phyloP scores from a whole-genome alignment of 2,888 invertebrate species.

The Neoitamus cyanurus region DNA sequence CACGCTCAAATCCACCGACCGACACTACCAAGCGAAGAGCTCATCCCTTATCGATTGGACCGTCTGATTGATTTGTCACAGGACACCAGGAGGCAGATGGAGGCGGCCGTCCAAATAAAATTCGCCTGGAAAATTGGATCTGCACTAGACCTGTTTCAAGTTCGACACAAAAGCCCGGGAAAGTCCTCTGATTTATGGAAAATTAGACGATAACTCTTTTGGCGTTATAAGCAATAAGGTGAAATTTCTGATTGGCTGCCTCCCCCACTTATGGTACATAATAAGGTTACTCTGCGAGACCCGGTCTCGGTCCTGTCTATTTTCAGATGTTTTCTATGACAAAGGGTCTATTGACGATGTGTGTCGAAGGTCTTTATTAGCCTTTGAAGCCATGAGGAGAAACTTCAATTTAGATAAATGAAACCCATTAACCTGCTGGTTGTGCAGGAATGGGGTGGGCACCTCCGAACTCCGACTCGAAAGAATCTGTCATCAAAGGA shows the following conservation, averaged over 20 bases:
- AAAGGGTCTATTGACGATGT: not conserved
- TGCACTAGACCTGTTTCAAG: not conserved
- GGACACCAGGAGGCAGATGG: not conserved
- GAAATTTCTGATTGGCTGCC: not conserved
- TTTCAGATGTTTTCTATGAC: not conserved
- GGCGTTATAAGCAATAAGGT: constrained; percentile 4
- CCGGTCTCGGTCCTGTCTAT: not conserved
- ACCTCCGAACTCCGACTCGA: not conserved
- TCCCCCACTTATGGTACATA: not conserved
- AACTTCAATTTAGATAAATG: constrained; percentile 29
- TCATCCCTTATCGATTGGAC: not conserved
- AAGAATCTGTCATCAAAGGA: not conserved
- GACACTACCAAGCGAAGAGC: not conserved
- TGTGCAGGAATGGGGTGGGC: not conserved
- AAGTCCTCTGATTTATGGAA: not conserved
- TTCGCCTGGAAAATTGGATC: not conserved
- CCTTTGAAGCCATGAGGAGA: constrained; percentile 11
- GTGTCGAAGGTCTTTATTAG: not conserved
- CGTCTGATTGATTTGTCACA: constrained; percentile 8
- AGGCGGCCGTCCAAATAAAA: not conserved
- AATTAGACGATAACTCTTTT: not conserved
- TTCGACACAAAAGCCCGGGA: not conserved
- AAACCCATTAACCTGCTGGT: constrained; percentile 1
- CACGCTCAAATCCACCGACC: not conserved
- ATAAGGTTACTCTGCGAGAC: not conserved